Conservation (phyloP, 2,888 invertebrate genomes). For the Campaea margaritaria region DNA sequence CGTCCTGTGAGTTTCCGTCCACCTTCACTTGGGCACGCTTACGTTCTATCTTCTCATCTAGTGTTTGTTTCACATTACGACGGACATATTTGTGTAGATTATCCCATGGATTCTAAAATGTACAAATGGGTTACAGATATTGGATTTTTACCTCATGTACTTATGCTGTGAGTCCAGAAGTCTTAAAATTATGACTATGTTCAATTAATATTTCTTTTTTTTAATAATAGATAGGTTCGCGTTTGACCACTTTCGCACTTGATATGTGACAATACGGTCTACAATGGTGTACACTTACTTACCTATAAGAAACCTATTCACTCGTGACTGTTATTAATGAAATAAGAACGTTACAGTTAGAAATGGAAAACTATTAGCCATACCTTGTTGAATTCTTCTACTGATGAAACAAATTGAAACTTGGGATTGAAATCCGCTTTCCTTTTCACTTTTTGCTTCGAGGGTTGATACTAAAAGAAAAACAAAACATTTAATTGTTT, state of each 20-base stretch:
- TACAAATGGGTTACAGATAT: not conserved
- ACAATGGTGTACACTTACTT: no score
- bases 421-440: constrained; percentile 91
- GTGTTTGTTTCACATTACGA: constrained; percentile 91
- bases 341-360: not conserved
- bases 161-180: no score
- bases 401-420: constrained; percentile 92
- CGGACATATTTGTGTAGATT: constrained; percentile 92
- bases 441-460: constrained; percentile 89
- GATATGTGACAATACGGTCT: no score
- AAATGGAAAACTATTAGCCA: not conserved
- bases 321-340: no score
- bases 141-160: no score
- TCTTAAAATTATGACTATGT: no score
- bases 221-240: no score
- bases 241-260: no score
- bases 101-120: constrained; percentile 89
- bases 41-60: constrained; percentile 92
- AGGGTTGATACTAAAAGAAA: constrained; percentile 91
- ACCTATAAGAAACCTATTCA: no score
- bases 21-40: constrained; percentile 78
- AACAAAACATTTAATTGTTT: constrained; percentile 27
- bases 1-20: constrained; percentile 72
- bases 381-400: constrained; percentile 91
- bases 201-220: no score